These are phyloP conservation scores for Cephus runcator DNA, from an alignment of 2,888 invertebrate species.

Conservation along the genomic window DNA sequence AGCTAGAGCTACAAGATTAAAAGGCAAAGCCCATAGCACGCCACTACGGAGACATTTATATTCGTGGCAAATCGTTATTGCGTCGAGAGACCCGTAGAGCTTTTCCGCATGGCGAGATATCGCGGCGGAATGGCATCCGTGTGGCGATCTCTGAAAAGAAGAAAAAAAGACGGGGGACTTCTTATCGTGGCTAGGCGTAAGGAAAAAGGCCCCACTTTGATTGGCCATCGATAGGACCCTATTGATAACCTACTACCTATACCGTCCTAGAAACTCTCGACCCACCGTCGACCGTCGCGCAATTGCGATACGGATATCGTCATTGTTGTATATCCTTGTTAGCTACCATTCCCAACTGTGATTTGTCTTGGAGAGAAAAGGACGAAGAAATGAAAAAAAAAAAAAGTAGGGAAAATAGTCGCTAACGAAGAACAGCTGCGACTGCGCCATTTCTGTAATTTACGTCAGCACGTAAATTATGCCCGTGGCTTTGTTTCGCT, in stretches of 20 bases:
- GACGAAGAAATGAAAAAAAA: background rate
- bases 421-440: background rate
- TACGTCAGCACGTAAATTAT: background rate
- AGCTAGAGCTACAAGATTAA: slow-evolving; percentile 52
- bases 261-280: background rate
- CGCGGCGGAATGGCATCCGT: background rate
- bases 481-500: background rate
- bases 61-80: slow-evolving; percentile 45
- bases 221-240: background rate
- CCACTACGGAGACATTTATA: slow-evolving; percentile 47
- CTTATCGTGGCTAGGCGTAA: background rate
- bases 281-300: background rate
- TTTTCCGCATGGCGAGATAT: background rate
- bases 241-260: background rate
- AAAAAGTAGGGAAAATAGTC: background rate
- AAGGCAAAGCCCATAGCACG: slow-evolving; percentile 42
- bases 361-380: background rate
- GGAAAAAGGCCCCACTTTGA: background rate
- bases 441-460: background rate
- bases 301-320: background rate
- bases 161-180: background rate
- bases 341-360: background rate
- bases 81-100: slow-evolving; percentile 13
- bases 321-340: background rate
- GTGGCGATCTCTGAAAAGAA: background rate